Percentiles rank a stretch among this genome's conserved stretches.
Conservation (phyloP, 2,797 vertebrate species). For the Balearica regulorum region DNA sequence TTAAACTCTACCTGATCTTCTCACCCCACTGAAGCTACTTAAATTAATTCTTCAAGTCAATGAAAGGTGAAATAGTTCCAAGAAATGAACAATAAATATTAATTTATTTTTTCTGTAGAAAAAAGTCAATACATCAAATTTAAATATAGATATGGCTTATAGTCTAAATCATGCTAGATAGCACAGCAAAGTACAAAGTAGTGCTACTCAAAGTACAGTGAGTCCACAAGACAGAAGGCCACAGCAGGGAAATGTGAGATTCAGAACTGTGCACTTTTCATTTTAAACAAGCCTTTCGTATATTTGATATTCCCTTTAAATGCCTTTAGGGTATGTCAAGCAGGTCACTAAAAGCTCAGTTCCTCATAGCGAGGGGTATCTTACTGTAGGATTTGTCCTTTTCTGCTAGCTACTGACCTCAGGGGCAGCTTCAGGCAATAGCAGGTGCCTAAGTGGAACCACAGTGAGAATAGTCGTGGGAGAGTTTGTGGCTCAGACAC, state of each 20-base stretch:
- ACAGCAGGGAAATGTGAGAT: conserved; percentile 8
- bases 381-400: background rate
- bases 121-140: background rate
- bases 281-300: conserved; percentile 23
- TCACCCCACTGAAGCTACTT: background rate
- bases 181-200: conserved; percentile 14
- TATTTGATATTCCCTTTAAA: conserved; percentile 31
- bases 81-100: background rate
- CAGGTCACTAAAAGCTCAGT: conserved; percentile 48
- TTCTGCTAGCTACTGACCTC: conserved; percentile 13
- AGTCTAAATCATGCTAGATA: background rate
- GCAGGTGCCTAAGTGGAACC: conserved; percentile 15
- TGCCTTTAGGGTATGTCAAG: conserved; percentile 36
- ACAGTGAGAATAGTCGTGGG: background rate
- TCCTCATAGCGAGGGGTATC: conserved; percentile 17
- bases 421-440: conserved; percentile 9
- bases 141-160: background rate
- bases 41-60: conserved; percentile 20
- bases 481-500: background rate
- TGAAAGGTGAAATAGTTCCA: background rate
- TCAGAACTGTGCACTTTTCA: conserved; percentile 5
- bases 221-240: conserved; percentile 17
- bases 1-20: background rate
- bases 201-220: background rate
- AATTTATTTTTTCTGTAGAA: background rate